Evolutionary conservation across 2,113 vertebrate species (phyloP).

Genomic region (Ceyx margarethae): DNA sequence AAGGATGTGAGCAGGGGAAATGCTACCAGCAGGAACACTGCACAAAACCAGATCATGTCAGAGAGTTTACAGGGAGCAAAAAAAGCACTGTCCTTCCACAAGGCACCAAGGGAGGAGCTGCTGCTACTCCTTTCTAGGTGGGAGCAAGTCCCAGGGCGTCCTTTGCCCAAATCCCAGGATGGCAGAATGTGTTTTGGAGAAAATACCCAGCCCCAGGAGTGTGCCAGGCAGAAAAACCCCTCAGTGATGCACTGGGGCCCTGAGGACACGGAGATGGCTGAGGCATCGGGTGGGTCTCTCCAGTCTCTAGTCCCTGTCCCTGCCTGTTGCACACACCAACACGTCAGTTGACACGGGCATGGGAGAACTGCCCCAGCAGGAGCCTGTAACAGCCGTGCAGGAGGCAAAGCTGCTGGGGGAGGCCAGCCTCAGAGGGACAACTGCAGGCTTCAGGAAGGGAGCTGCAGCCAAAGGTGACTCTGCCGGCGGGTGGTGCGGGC

Average conservation of each 20-base stretch:
- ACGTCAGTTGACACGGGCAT: not conserved
- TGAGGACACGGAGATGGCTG: not conserved
- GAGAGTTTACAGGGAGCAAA: not conserved
- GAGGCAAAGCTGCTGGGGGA: not conserved
- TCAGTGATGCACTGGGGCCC: rapidly evolving
- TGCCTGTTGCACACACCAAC: rapidly evolving
- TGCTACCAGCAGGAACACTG: not conserved
- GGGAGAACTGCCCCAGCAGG: not conserved
- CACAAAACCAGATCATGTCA: not conserved
- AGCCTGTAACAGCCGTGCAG: not conserved
- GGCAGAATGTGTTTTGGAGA: not conserved
- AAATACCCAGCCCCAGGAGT: not conserved
- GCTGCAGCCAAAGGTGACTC: not conserved
- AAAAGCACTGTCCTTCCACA: rapidly evolving
- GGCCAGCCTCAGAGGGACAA: not conserved
- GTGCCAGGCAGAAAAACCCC: not conserved
- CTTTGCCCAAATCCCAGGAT: not conserved
- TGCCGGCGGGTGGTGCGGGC: not conserved
- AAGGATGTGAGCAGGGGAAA: not conserved
- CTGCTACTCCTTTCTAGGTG: not conserved
- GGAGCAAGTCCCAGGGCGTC: not conserved
- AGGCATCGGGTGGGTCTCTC: not conserved
- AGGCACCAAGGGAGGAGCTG: not conserved
- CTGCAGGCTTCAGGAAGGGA: not conserved
- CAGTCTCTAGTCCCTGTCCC: not conserved